These are phyloP conservation scores for Kuschelorhynchus macadamiae DNA, from an alignment of 2,888 invertebrate species.

Conservation along the genomic window DNA sequence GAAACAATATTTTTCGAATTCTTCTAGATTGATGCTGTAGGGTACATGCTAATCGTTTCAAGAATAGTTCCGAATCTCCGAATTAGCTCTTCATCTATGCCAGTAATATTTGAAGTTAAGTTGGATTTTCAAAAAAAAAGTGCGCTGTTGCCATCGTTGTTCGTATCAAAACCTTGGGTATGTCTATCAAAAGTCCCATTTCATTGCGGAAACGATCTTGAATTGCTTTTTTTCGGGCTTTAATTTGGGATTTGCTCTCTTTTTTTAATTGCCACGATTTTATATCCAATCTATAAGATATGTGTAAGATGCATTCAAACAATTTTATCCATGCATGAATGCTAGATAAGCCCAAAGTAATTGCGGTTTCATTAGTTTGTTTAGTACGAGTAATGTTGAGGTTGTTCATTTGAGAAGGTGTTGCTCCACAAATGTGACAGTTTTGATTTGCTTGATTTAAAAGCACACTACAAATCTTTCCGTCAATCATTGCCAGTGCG, in stretches of 20 bases:
- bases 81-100: background rate
- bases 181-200: constrained; percentile 18
- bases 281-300: constrained; percentile 28
- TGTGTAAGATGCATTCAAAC: constrained; percentile 19
- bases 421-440: constrained; percentile 21
- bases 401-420: constrained; percentile 28
- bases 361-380: constrained; percentile 27
- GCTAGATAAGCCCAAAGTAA: constrained; percentile 29
- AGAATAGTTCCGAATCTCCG: constrained; percentile 19
- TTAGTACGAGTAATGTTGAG: constrained; percentile 14
- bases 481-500: constrained; percentile 13
- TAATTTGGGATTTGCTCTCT: background rate
- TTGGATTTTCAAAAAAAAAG: constrained; percentile 17
- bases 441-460: constrained; percentile 25
- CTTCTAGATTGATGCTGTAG: constrained; percentile 33
- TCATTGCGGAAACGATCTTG: constrained; percentile 20
- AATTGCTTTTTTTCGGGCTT: constrained; percentile 10
- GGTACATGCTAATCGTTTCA: background rate
- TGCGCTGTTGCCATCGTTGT: constrained; percentile 20
- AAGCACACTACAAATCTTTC: constrained; percentile 8
- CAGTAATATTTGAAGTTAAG: background rate
- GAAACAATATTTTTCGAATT: constrained; percentile 19
- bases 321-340: constrained; percentile 29
- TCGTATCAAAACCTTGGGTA: constrained; percentile 20
- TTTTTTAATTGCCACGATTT: constrained; percentile 24